These are phyloP conservation scores for Lethocerus indicus DNA, from an alignment of 1,140 invertebrate species.

Conservation along the genomic window DNA sequence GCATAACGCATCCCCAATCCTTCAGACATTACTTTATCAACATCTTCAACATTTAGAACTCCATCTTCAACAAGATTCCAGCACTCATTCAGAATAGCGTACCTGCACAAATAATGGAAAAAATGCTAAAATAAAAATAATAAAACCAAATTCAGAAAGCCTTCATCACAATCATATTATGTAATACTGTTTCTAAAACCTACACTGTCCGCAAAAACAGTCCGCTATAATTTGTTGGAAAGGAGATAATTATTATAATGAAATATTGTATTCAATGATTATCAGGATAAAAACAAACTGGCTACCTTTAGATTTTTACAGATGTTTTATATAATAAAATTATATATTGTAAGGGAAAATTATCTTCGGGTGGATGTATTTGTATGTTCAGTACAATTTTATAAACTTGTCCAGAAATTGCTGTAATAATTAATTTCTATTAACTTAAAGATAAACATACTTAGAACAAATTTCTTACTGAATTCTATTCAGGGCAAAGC, in stretches of 20 bases:
- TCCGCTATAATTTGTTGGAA: too few relatives aligned
- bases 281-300: too few relatives aligned
- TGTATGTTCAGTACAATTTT: neutral
- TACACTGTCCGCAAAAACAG: too few relatives aligned
- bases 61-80: conserved; percentile 76
- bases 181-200: too few relatives aligned
- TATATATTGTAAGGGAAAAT: neutral
- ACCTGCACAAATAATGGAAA: conserved; percentile 39
- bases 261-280: too few relatives aligned
- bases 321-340: too few relatives aligned
- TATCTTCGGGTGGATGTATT: neutral
- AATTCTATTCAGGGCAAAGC: conserved; percentile 86
- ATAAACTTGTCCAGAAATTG: too few relatives aligned
- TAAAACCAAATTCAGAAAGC: too few relatives aligned
- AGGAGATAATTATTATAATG: too few relatives aligned
- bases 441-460: neutral
- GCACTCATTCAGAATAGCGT: conserved; percentile 84
- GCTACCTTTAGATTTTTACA: too few relatives aligned
- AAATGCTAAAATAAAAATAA: too few relatives aligned
- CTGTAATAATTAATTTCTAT: neutral
- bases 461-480: conserved; percentile 39
- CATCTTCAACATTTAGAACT: conserved; percentile 68
- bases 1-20: conserved; percentile 90
- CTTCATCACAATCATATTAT: too few relatives aligned
- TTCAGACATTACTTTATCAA: conserved; percentile 86